Evolutionary conservation across 2,888 invertebrate species (phyloP).

Genomic region (Eupithecia subfuscata): DNA sequence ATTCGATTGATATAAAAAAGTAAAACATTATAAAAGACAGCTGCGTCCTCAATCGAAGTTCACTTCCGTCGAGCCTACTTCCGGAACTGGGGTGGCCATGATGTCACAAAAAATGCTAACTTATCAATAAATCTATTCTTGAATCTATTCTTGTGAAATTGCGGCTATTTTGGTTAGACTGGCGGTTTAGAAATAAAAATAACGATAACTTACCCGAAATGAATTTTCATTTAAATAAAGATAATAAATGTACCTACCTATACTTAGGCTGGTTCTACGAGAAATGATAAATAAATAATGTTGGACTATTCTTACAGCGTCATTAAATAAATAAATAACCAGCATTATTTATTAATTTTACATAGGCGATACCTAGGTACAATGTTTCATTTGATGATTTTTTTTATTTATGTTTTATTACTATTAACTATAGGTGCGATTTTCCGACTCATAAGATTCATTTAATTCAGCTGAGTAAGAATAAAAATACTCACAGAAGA

Average conservation of each 20-base stretch:
- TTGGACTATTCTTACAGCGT: not conserved
- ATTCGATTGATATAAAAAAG: slow-evolving; percentile 29
- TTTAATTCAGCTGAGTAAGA: not conserved
- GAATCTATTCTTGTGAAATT: not conserved
- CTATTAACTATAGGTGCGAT: not conserved
- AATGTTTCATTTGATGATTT: too few relatives aligned
- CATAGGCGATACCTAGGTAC: too few relatives aligned
- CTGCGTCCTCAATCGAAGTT: slow-evolving; percentile 54
- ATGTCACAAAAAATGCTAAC: not conserved
- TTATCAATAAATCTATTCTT: not conserved
- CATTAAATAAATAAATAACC: too few relatives aligned
- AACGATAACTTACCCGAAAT: not conserved
- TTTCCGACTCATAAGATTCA: too few relatives aligned
- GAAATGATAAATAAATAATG: too few relatives aligned
- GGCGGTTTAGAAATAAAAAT: not conserved
- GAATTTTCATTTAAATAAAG: not conserved
- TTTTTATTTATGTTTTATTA: too few relatives aligned
- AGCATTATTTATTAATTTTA: not conserved
- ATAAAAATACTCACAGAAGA: not conserved
- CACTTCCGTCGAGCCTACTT: slow-evolving; percentile 53
- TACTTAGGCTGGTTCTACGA: too few relatives aligned
- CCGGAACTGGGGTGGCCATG: slow-evolving; percentile 43
- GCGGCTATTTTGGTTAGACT: not conserved
- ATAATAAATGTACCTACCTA: too few relatives aligned
- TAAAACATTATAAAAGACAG: slow-evolving; percentile 45